A percentile compares a stretch with the other conserved stretches of the same genome.
Conservation (phyloP, 2,797 vertebrate genomes). For the Malurus splendens region DNA sequence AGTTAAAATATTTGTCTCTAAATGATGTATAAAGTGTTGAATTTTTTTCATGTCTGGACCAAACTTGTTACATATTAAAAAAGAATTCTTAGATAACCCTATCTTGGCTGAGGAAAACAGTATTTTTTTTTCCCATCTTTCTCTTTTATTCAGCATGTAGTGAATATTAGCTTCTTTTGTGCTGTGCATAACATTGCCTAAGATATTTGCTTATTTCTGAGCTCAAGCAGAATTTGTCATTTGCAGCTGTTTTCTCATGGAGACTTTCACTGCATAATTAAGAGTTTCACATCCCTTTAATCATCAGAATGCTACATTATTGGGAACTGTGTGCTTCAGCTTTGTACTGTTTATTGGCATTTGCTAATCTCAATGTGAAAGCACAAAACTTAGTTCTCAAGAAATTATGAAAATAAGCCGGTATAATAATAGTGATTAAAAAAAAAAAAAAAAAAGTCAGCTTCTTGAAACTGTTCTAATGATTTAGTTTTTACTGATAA, state of each 20-base stretch:
- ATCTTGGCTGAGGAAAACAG: neutral
- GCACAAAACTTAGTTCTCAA: neutral
- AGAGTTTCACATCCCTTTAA: neutral
- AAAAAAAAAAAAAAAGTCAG: neutral
- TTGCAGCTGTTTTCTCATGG: neutral
- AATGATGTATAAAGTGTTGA: neutral
- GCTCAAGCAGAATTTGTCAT: slow-evolving; percentile 18
- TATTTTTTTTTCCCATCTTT: neutral
- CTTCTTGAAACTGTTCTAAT: neutral
- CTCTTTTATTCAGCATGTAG: neutral
- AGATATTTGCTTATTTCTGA: slow-evolving; percentile 19
- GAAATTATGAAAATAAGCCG: neutral
- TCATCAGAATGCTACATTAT: neutral
- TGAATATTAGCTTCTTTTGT: neutral
- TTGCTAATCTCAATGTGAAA: neutral
- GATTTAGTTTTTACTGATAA: neutral
- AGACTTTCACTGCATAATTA: slow-evolving; percentile 32
- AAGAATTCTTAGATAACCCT: neutral
- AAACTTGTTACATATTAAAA: fast-evolving
- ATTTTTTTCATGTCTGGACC: neutral
- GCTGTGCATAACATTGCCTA: neutral
- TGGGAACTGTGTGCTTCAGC: neutral
- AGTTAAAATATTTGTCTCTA: neutral
- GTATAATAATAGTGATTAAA: neutral
- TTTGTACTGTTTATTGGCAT: neutral